A percentile compares a stretch with the other conserved stretches of the same genome.
phyloP scores from a whole-genome alignment of 35 echinoderm and acorn worm species.

The Lytechinus variegatus region DNA sequence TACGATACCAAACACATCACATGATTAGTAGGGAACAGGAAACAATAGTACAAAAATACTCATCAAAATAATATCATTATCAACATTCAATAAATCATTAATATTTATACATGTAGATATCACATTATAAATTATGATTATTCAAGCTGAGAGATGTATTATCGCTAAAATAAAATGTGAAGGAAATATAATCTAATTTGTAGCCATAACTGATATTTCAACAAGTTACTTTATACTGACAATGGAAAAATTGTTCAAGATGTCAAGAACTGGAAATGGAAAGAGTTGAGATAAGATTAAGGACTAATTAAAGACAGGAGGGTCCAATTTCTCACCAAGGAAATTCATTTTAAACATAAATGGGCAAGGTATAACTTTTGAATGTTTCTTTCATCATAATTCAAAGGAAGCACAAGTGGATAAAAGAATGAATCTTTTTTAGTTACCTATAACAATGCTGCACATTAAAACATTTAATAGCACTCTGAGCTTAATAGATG shows the following conservation, averaged over 20 bases:
- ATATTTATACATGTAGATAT: neutral
- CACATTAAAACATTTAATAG: neutral
- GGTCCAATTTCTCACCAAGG: neutral
- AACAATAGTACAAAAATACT: neutral
- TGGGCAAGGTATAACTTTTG: neutral
- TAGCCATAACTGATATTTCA: neutral
- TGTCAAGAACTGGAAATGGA: neutral
- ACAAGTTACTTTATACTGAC: neutral
- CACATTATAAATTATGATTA: neutral
- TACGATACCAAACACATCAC: constrained; percentile 46
- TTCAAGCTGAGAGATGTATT: neutral
- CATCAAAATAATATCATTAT: neutral
- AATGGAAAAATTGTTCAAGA: neutral
- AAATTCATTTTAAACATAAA: neutral
- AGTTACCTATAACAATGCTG: neutral
- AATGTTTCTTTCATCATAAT: neutral
- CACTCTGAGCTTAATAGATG: neutral
- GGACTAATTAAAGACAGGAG: neutral
- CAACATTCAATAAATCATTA: neutral
- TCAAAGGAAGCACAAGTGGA: constrained; percentile 15
- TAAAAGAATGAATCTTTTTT: neutral
- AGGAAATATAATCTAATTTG: neutral
- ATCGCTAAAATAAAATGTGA: neutral
- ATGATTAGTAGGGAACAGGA: neutral
- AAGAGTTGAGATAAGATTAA: neutral